phyloP scores from a whole-genome alignment of 2,888 invertebrate genomes.

The Hesperia comma region DNA sequence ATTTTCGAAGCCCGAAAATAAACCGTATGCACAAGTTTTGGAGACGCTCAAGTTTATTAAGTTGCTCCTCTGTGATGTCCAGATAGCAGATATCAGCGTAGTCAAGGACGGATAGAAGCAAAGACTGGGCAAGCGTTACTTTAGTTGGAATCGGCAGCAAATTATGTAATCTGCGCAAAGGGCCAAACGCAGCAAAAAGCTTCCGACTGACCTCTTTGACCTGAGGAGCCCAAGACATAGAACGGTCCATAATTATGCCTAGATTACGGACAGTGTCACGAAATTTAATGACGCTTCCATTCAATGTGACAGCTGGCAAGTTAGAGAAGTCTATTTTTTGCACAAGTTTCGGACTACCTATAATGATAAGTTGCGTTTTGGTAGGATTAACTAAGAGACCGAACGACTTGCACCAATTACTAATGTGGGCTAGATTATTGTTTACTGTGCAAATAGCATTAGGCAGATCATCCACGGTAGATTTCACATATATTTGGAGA shows the following conservation, averaged over 20 bases:
- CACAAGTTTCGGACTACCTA: neutral
- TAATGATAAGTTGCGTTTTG: conserved; percentile 10
- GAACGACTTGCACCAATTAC: neutral
- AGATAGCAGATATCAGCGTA: neutral
- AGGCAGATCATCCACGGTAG: neutral
- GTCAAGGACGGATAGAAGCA: neutral
- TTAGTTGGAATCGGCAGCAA: neutral
- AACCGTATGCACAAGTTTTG: neutral
- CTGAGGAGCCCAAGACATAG: neutral
- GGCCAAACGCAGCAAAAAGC: neutral
- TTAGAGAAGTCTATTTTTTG: neutral
- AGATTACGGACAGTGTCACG: conserved; percentile 4
- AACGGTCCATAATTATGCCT: neutral
- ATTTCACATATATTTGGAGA: conserved; percentile 14
- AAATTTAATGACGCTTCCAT: neutral
- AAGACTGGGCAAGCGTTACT: neutral
- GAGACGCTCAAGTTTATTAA: neutral
- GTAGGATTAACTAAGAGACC: neutral
- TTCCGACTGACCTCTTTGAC: conserved; percentile 6
- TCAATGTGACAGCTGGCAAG: neutral
- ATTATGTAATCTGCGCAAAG: neutral
- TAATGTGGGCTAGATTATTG: neutral
- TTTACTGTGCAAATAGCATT: conserved; percentile 12
- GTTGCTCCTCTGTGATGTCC: neutral
- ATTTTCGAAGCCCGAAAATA: neutral